These are phyloP conservation scores for Ylistrum balloti DNA, from an alignment of 1,140 invertebrate species.

Conservation along the genomic window DNA sequence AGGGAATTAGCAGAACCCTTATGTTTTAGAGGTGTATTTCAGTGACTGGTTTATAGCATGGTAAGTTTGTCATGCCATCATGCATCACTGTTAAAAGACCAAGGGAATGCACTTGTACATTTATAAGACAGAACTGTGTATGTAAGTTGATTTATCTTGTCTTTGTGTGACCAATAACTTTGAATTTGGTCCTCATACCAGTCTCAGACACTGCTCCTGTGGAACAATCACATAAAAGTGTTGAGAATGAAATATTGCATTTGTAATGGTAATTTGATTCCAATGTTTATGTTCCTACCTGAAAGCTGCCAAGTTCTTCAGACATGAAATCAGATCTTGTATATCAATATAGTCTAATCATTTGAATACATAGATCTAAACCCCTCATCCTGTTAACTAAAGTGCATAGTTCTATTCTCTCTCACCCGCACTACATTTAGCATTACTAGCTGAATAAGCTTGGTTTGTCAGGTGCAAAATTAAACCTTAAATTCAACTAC, in stretches of 20 bases:
- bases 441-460: no score
- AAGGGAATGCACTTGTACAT: slow-evolving; percentile 86
- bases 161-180: background rate
- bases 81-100: slow-evolving; percentile 89
- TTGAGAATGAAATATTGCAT: background rate
- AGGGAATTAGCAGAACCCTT: no score
- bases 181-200: background rate
- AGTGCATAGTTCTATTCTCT: no score
- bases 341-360: no score
- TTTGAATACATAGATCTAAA: no score
- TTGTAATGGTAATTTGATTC: background rate
- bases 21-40: no score
- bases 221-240: no score
- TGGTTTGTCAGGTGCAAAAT: no score
- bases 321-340: background rate
- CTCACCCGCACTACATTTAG: no score
- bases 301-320: background rate
- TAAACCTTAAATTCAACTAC: no score
- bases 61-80: slow-evolving; percentile 92
- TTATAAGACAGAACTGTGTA: background rate
- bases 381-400: no score
- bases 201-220: background rate
- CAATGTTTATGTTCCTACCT: background rate
- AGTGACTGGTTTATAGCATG: slow-evolving; percentile 95
- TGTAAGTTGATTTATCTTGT: background rate